phyloP scores from a whole-genome alignment of 2,113 vertebrate species.

The Thoracochromis brauschi region DNA sequence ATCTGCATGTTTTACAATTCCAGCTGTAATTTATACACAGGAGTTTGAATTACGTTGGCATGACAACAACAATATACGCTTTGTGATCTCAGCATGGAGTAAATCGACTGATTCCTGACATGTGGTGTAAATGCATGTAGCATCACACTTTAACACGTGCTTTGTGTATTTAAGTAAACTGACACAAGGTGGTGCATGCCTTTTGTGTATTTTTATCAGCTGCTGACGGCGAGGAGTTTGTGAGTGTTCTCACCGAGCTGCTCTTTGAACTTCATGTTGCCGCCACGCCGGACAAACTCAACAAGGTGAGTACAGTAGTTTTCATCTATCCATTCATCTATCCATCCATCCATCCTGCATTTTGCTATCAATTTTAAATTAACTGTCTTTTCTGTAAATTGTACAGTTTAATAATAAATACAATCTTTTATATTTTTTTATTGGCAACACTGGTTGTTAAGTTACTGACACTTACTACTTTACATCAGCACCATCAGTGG shows the following conservation, averaged over 20 bases:
- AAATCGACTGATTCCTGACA: background rate
- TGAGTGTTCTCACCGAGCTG: constrained; percentile 87
- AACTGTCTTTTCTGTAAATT: background rate
- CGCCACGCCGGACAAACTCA: constrained; percentile 95
- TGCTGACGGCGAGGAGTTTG: constrained; percentile 84
- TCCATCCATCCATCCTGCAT: background rate
- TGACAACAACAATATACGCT: background rate
- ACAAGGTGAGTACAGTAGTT: constrained; percentile 80
- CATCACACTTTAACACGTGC: background rate
- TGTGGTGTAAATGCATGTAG: background rate
- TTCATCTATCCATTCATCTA: rapidly evolving
- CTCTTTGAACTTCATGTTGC: constrained; percentile 96
- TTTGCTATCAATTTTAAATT: background rate
- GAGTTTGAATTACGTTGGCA: background rate
- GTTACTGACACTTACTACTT: background rate
- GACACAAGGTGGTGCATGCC: background rate
- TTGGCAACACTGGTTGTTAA: background rate
- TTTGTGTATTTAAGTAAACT: background rate
- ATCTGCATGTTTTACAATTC: constrained; percentile 7
- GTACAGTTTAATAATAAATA: background rate
- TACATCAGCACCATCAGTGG: background rate
- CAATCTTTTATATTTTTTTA: background rate
- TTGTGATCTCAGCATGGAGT: constrained; percentile 5
- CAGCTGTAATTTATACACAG: background rate
- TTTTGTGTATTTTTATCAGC: constrained; percentile 43